Conservation (phyloP, 1,140 invertebrate genomes). For the Megathymus violae region DNA sequence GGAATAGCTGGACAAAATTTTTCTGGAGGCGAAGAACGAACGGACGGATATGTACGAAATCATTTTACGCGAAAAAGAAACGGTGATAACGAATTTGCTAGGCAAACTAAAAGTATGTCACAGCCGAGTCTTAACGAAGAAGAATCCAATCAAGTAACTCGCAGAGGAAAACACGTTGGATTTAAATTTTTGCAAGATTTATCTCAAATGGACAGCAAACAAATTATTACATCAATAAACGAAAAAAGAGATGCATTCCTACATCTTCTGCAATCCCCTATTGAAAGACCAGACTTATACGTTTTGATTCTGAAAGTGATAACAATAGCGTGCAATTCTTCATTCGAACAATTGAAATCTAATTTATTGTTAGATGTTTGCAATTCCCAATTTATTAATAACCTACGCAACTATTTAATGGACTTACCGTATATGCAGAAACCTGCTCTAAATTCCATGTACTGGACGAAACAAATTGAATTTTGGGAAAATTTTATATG, state of each 20-base stretch:
- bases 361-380: slow-evolving; percentile 66
- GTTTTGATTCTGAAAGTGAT: slow-evolving; percentile 61
- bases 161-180: slow-evolving; percentile 25
- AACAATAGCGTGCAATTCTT: slow-evolving; percentile 60
- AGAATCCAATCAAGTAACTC: not conserved
- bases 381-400: slow-evolving; percentile 64
- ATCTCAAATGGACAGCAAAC: slow-evolving; percentile 46
- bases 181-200: slow-evolving; percentile 50
- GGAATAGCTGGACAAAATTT: no score
- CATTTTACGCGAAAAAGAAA: no score
- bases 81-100: no score
- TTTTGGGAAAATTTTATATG: slow-evolving; percentile 75
- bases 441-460: slow-evolving; percentile 56
- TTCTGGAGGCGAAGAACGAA: no score
- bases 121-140: not conserved
- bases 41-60: no score
- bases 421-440: slow-evolving; percentile 59
- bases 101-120: not conserved
- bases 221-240: slow-evolving; percentile 59
- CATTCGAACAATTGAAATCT: slow-evolving; percentile 66
- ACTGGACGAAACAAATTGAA: slow-evolving; percentile 67
- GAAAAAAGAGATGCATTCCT: slow-evolving; percentile 51
- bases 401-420: slow-evolving; percentile 62
- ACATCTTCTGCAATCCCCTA: slow-evolving; percentile 47
- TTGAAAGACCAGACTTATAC: slow-evolving; percentile 55